phyloP scores from a whole-genome alignment of 2,113 vertebrate species.

The Bagarius yarrelli region DNA sequence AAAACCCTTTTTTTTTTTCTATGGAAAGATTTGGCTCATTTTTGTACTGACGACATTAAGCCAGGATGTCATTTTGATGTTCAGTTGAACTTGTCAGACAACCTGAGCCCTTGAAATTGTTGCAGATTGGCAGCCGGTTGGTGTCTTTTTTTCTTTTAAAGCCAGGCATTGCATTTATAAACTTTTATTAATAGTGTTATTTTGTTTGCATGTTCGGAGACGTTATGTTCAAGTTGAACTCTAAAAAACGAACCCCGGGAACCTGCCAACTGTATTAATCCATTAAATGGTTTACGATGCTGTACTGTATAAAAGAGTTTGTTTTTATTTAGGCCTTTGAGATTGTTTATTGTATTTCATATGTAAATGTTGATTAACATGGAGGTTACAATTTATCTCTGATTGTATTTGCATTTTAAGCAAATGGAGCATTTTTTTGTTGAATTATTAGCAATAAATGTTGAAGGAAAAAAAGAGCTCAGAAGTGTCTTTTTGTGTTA shows the following conservation, averaged over 20 bases:
- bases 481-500: not conserved
- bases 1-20: constrained; percentile 9
- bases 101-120: constrained; percentile 25
- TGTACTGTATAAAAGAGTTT: constrained; percentile 83
- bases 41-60: constrained; percentile 35
- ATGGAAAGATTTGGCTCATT: constrained; percentile 45
- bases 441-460: constrained; percentile 92
- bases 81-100: not conserved
- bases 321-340: constrained; percentile 75
- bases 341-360: constrained; percentile 91
- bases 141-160: not conserved
- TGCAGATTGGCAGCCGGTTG: not conserved
- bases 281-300: constrained; percentile 79
- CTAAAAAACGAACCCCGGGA: constrained; percentile 63
- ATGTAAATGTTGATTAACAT: constrained; percentile 82
- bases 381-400: constrained; percentile 87
- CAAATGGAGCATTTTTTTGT: constrained; percentile 79
- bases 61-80: constrained; percentile 20
- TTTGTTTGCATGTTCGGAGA: constrained; percentile 48
- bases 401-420: constrained; percentile 88
- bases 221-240: constrained; percentile 64
- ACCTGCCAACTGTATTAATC: constrained; percentile 75
- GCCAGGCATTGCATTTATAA: constrained; percentile 2
- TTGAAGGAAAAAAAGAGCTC: constrained; percentile 38
- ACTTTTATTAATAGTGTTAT: not conserved